Evolutionary conservation across 1,140 invertebrate genomes (phyloP), one percentile per base, ranked within the genome.

Genomic region (Heliothis subflexa): DNA sequence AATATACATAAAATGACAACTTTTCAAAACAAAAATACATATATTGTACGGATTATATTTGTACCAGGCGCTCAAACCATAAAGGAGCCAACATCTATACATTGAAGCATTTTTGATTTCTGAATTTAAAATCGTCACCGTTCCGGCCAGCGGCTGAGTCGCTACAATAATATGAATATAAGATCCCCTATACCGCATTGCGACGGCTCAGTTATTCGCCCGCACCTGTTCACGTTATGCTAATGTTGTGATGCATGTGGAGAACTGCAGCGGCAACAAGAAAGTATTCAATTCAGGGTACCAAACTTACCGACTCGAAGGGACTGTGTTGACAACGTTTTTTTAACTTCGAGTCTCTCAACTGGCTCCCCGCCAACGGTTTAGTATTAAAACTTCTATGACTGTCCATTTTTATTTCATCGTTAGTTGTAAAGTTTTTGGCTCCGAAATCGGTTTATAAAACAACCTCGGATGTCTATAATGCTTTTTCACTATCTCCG

Each of bases 131-230:
- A 75, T 78, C 74, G 57, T 82, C 75, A 83, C 83, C 82, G 80
- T 33, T 75, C 49, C 74, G 76, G 70, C 73, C 73, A 75, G 12
- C 28, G 52, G 82, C 82, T 83, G 83, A 83, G 80, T 76, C 79
- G 80, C 76, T 84, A 87, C 86, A 89, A 89, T 87, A 91, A 88
- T 89, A 89, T 88, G 89, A 92, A 91, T 89, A 91, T 88, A 88
- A 91, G 87, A 91, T 90, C 84, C 79, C 78, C 80, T 75, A 83
- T 85, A 86, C 88, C 88, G 90, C 90, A 92, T 88, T 92, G 90
- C 90, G 90, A 90, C 88, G 88, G 86, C 84, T 92, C 86, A 89
- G 88, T 89, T 91, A 91, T 91, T 92, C 87, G 85, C 87, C 81
- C 85, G 90, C 91, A 93, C 91, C 91, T 93, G 91, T 83, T 85